phyloP scores from a whole-genome alignment of 2,113 vertebrate species.

The Engraulis encrasicolus region DNA sequence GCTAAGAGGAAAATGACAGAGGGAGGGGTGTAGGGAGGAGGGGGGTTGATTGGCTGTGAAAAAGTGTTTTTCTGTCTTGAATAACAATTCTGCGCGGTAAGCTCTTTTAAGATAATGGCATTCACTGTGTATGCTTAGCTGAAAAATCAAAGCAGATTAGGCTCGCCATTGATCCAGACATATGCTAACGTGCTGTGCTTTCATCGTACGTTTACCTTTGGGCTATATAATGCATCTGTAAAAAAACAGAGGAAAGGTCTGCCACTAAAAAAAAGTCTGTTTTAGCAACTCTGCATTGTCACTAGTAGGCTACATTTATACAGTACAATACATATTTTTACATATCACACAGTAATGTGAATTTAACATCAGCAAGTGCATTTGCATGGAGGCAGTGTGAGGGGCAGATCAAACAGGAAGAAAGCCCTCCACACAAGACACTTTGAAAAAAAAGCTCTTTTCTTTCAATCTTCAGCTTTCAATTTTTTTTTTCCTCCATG shows the following conservation, averaged over 20 bases:
- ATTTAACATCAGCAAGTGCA: not conserved
- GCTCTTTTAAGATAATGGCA: slow-evolving; percentile 58
- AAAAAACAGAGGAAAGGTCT: not conserved
- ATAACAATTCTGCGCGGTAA: slow-evolving; percentile 62
- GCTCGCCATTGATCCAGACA: slow-evolving; percentile 47
- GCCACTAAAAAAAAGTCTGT: not conserved
- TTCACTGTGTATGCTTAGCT: slow-evolving; percentile 52
- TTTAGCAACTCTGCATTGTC: not conserved
- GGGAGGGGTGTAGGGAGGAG: not conserved
- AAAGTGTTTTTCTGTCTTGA: slow-evolving; percentile 59
- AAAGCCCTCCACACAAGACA: not conserved
- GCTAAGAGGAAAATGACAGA: slow-evolving; percentile 2
- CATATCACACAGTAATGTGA: not conserved
- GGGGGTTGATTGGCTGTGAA: slow-evolving; percentile 56
- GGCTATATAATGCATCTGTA: slow-evolving; percentile 7
- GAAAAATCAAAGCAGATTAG: slow-evolving; percentile 65
- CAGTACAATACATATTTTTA: not conserved
- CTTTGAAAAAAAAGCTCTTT: not conserved
- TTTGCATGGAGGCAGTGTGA: not conserved
- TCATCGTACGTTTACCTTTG: not conserved
- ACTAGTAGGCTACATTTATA: not conserved
- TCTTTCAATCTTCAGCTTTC: not conserved
- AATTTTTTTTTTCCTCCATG: not conserved
- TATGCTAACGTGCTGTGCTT: slow-evolving; percentile 40
- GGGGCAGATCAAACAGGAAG: not conserved